phyloP scores from a whole-genome alignment of 2,888 invertebrate genomes.

The Dolomedes plantarius region DNA sequence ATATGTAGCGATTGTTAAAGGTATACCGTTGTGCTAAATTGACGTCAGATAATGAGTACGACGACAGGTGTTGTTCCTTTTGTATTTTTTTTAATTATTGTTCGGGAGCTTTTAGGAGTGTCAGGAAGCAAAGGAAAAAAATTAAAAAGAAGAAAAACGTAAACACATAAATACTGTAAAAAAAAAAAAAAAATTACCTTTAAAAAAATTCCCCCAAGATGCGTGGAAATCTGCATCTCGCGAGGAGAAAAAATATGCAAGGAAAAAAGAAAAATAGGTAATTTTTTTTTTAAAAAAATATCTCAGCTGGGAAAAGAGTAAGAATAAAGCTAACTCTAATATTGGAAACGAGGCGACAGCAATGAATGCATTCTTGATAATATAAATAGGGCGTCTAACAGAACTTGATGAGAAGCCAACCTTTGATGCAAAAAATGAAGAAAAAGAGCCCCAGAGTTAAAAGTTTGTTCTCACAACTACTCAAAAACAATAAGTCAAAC shows the following conservation, averaged over 20 bases:
- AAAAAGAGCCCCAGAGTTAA: conserved; percentile 25
- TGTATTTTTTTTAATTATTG: too few relatives aligned
- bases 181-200: too few relatives aligned
- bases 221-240: too few relatives aligned
- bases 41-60: too few relatives aligned
- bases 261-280: conserved; percentile 12
- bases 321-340: conserved; percentile 63
- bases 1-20: too few relatives aligned
- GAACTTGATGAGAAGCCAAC: conserved; percentile 62
- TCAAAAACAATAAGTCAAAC: conserved; percentile 62
- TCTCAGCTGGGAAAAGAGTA: conserved; percentile 39
- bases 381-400: conserved; percentile 68
- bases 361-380: conserved; percentile 68
- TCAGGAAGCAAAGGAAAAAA: too few relatives aligned
- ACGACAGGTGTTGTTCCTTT: too few relatives aligned
- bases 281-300: background rate
- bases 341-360: conserved; percentile 55
- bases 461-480: conserved; percentile 40
- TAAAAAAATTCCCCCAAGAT: too few relatives aligned
- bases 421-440: conserved; percentile 40
- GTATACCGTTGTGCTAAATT: too few relatives aligned
- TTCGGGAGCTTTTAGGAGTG: too few relatives aligned
- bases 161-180: too few relatives aligned
- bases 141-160: too few relatives aligned
- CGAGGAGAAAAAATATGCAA: background rate